Percentiles rank a stretch among this genome's conserved stretches.
Evolutionary conservation across 2,797 vertebrate species (phyloP).

Genomic region (Danio choprae): DNA sequence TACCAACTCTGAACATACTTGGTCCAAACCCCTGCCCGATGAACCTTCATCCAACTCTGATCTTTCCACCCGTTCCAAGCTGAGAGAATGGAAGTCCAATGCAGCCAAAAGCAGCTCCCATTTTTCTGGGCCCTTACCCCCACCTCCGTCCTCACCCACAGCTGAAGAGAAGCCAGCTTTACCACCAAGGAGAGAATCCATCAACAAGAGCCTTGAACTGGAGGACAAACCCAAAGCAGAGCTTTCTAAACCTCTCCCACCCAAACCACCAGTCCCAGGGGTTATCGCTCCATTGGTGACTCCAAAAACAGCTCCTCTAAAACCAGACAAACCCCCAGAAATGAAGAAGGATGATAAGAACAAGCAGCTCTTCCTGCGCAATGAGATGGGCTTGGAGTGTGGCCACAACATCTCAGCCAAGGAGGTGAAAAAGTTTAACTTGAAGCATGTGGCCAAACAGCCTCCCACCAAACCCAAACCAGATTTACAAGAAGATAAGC

Average conservation of each 20-base stretch:
- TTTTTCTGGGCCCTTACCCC: conserved; percentile 74
- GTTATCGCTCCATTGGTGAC: conserved; percentile 83
- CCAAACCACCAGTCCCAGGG: conserved; percentile 85
- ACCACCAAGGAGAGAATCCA: conserved; percentile 93
- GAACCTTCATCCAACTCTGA: conserved; percentile 83
- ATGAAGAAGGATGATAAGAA: conserved; percentile 89
- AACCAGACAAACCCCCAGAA: conserved; percentile 84
- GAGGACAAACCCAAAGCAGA: conserved; percentile 86
- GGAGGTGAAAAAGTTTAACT: conserved; percentile 94
- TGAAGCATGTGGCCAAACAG: conserved; percentile 91
- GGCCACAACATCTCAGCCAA: conserved; percentile 94
- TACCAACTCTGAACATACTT: conserved; percentile 71
- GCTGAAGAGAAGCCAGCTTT: conserved; percentile 93
- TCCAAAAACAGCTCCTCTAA: conserved; percentile 80
- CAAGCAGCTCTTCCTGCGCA: conserved; percentile 89
- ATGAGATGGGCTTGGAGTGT: conserved; percentile 97
- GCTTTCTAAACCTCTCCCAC: conserved; percentile 82
- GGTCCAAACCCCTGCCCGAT: conserved; percentile 90
- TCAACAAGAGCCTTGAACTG: conserved; percentile 90
- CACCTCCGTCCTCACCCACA: conserved; percentile 76
- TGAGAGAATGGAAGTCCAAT: conserved; percentile 90
- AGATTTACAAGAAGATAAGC: conserved; percentile 81
- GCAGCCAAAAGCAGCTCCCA: conserved; percentile 67
- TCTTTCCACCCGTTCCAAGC: conserved; percentile 78
- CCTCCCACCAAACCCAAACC: conserved; percentile 86